Conservation (phyloP, 2,113 vertebrate species). For the Gadus chalcogrammus region DNA sequence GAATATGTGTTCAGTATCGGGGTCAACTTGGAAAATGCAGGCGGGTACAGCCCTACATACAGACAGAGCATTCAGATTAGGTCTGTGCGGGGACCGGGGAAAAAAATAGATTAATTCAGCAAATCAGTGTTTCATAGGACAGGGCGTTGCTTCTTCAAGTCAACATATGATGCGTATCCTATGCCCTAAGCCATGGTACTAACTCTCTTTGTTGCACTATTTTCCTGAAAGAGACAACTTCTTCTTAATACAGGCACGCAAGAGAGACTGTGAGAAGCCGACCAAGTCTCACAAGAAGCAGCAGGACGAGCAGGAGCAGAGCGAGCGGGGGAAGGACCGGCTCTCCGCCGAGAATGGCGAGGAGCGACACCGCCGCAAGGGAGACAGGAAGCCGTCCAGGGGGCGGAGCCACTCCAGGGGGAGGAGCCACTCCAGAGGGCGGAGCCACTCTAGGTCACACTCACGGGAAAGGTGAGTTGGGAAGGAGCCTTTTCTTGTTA, state of each 20-base stretch:
- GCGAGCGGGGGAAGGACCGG: slow-evolving; percentile 84
- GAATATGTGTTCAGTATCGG: too few relatives aligned
- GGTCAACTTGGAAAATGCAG: too few relatives aligned
- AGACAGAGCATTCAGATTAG: neutral
- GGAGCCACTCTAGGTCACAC: slow-evolving; percentile 80
- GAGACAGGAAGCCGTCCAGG: slow-evolving; percentile 81
- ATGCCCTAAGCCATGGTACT: slow-evolving; percentile 91
- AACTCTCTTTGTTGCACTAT: slow-evolving; percentile 99
- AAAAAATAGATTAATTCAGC: too few relatives aligned
- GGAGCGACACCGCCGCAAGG: slow-evolving; percentile 87
- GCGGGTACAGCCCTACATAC: too few relatives aligned
- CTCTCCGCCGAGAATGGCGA: slow-evolving; percentile 89
- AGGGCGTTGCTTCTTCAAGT: slow-evolving; percentile 80
- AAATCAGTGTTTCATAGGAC: slow-evolving; percentile 36
- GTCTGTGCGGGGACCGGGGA: slow-evolving; percentile 6
- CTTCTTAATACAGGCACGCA: slow-evolving; percentile 99
- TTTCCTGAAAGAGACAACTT: slow-evolving; percentile 99
- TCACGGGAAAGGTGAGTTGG: slow-evolving; percentile 85
- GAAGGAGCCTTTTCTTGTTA: too few relatives aligned
- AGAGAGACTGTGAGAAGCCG: slow-evolving; percentile 88
- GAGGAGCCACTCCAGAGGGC: slow-evolving; percentile 58
- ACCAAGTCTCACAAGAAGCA: slow-evolving; percentile 85
- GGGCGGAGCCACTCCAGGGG: slow-evolving; percentile 80
- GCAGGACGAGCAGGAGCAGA: slow-evolving; percentile 81
- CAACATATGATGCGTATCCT: slow-evolving; percentile 67